These are phyloP conservation scores for Catostomus latipinnis DNA, from an alignment of 2,797 vertebrate species.

Conservation along the genomic window DNA sequence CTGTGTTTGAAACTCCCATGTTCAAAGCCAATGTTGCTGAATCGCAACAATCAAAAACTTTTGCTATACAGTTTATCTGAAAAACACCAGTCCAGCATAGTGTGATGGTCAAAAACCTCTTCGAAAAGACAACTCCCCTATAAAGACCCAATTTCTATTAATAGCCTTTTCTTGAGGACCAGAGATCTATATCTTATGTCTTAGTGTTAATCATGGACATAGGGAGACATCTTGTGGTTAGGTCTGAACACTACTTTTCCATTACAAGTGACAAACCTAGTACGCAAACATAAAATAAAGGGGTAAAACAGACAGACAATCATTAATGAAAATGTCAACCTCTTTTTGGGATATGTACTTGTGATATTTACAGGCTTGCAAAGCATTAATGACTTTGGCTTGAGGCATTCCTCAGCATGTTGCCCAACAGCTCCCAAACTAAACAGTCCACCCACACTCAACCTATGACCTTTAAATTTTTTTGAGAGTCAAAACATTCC, in stretches of 20 bases:
- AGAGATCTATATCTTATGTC: neutral
- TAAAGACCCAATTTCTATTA: constrained; percentile 46
- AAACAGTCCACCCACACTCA: constrained; percentile 43
- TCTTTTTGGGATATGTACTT: constrained; percentile 3
- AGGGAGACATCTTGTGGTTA: constrained; percentile 55
- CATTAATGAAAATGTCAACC: neutral
- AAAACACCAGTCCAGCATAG: constrained; percentile 64
- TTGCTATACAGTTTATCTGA: constrained; percentile 29
- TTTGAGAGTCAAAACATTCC: constrained; percentile 39
- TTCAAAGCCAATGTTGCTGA: neutral
- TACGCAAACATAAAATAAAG: neutral
- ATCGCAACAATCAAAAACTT: neutral
- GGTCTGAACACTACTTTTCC: neutral
- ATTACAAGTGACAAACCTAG: neutral
- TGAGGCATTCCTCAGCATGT: constrained; percentile 25
- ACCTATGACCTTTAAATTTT: constrained; percentile 42
- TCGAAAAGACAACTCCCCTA: constrained; percentile 66
- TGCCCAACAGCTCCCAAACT: constrained; percentile 21
- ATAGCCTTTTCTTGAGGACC: neutral
- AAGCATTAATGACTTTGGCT: constrained; percentile 9
- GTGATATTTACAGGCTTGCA: neutral
- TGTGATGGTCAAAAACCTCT: neutral
- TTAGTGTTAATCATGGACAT: neutral
- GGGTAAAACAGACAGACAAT: neutral
- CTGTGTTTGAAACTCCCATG: neutral